Conservation (phyloP, 2,797 vertebrate genomes). For the Garrulus glandarius region DNA sequence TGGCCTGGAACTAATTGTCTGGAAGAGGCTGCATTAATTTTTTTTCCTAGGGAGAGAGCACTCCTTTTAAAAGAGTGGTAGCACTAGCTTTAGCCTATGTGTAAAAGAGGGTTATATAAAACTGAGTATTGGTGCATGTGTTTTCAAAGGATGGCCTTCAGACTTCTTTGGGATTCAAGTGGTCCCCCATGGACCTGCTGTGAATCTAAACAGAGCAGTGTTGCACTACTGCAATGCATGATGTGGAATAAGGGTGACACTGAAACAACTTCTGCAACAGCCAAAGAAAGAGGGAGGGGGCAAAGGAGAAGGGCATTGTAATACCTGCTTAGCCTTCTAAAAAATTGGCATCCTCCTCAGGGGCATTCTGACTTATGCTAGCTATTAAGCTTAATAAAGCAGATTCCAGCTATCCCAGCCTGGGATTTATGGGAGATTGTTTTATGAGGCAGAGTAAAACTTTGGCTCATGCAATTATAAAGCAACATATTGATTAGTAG, state of each 20-base stretch:
- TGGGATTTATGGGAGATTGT: not conserved
- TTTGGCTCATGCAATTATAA: not conserved
- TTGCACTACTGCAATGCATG: not conserved
- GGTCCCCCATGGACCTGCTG: not conserved
- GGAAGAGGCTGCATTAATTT: not conserved
- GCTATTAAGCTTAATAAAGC: not conserved
- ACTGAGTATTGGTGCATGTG: not conserved
- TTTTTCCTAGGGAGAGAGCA: not conserved
- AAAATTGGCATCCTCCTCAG: not conserved
- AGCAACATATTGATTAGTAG: not conserved
- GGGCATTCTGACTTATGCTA: not conserved
- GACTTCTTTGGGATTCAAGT: not conserved
- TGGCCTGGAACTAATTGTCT: slow-evolving; percentile 61
- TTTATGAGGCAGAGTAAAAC: not conserved
- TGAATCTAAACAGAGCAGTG: not conserved
- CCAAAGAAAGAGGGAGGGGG: not conserved
- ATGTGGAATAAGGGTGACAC: not conserved
- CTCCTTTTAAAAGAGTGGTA: not conserved
- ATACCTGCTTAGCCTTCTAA: not conserved
- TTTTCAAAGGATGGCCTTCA: not conserved
- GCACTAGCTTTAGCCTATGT: not conserved
- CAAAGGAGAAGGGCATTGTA: not conserved
- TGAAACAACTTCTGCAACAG: not conserved
- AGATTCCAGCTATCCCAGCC: not conserved
- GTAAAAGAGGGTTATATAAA: slow-evolving; percentile 33